Percentiles rank a stretch among this genome's conserved stretches.
These are phyloP conservation scores for Ophonus ardosiacus DNA, from an alignment of 2,888 invertebrate genomes.

Conservation along the genomic window DNA sequence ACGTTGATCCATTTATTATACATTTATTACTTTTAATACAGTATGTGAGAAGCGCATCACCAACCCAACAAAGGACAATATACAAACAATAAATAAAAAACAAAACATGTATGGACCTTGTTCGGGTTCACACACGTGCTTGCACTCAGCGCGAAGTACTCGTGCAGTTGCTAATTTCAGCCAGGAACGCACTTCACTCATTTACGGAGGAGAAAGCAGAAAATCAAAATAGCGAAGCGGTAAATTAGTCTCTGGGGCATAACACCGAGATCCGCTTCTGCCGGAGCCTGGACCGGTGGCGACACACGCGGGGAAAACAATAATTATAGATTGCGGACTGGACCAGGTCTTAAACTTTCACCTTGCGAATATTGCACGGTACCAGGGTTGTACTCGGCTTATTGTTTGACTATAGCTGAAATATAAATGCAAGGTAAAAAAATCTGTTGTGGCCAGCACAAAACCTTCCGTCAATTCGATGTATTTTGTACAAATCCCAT, in stretches of 20 bases:
- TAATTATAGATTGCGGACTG: conserved; percentile 14
- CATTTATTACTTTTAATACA: too few relatives aligned
- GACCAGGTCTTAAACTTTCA: conserved; percentile 30
- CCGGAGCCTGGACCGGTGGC: conserved; percentile 3
- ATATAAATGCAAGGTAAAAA: too few relatives aligned
- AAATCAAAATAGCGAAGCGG: conserved; percentile 54
- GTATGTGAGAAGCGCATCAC: neutral
- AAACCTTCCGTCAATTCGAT: too few relatives aligned
- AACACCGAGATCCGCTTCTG: conserved; percentile 38
- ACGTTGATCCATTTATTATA: too few relatives aligned
- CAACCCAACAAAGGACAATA: conserved; percentile 12
- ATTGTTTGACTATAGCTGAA: neutral
- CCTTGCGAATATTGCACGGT: neutral
- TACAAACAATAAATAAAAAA: conserved; percentile 10
- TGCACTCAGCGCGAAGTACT: neutral
- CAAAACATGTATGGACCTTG: conserved; percentile 15
- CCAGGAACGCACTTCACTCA: conserved; percentile 31
- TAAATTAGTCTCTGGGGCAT: conserved; percentile 47
- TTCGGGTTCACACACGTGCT: conserved; percentile 18
- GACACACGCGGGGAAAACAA: conserved; percentile 21
- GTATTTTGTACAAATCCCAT: too few relatives aligned
- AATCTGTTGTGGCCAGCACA: too few relatives aligned
- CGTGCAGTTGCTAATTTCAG: conserved; percentile 47
- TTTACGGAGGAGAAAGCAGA: conserved; percentile 58
- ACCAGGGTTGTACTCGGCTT: neutral